Evolutionary conservation across 2,888 invertebrate species (phyloP), one percentile per base, ranked within the genome.

Genomic region (Phalera bucephala): DNA sequence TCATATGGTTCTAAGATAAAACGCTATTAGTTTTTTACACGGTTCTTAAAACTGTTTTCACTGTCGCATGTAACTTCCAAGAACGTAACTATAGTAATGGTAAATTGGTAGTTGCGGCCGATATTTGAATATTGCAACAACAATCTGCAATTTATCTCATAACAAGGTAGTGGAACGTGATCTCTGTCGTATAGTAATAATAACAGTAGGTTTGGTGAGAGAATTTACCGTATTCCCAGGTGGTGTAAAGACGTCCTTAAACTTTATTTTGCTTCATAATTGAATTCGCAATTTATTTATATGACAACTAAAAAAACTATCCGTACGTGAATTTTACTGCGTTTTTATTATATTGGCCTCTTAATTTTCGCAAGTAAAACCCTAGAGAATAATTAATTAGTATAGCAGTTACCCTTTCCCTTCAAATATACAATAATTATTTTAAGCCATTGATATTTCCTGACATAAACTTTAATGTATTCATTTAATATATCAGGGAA

Each of bases 61-160:
- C 14, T 25, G 14, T 28, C 14, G n/a, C 15, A 15, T 15, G 9
- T 9, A 2, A 28, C n/a, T 19, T 29, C 29, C 29, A 8, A 17
- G 17, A 29, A 19, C 2, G 7, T 25, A 12, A 14, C 17, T 3
- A 29, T 6, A 19, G 11, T 10, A 11, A 19, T 2, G 6, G 6
- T 29, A 51, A 38, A 42, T 52, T 35, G 14, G 25, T 19, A 28
- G 32, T 30, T 29, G 33, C 34, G 36, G 36, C 31, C 36, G 57
- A 53, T 52, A 59, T 52, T 53, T 39, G 50, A 59, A 56, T 46
- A 52, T 52, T 53, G 49, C 46, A 50, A 47, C 57, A 60, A 63
- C 65, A 63, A 29, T 35, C 34, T 52, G 38, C 30, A 49, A 42
- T 55, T 53, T 51, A 62, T 66, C 68, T 64, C 74, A 72, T 72